Conservation (phyloP, 1,140 invertebrate species). For the Drosophila watanabei region DNA sequence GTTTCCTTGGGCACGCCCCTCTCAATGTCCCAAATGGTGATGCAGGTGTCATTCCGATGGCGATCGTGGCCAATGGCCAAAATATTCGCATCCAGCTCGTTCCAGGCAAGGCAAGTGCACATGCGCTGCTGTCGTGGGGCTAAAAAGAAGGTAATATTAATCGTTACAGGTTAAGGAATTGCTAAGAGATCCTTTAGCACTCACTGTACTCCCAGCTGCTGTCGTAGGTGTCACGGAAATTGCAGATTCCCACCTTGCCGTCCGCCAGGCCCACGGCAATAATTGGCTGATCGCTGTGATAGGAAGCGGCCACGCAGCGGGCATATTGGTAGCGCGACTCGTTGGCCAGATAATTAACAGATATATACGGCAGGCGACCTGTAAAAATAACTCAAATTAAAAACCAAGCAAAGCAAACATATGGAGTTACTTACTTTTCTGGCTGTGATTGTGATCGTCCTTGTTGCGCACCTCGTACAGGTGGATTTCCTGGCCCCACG, state of each 20-base stretch:
- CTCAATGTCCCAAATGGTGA: slow-evolving; percentile 92
- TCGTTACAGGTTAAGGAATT: not conserved
- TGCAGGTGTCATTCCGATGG: slow-evolving; percentile 92
- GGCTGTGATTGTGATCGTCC: slow-evolving; percentile 41
- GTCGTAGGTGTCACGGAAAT: slow-evolving; percentile 89
- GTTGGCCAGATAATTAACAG: slow-evolving; percentile 74
- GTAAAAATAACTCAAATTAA: not conserved
- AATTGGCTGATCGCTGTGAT: slow-evolving; percentile 88
- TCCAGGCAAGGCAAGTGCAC: slow-evolving; percentile 96
- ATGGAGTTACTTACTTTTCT: slow-evolving; percentile 41
- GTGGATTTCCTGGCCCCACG: slow-evolving; percentile 94
- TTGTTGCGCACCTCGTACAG: slow-evolving; percentile 91
- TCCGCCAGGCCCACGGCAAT: slow-evolving; percentile 94
- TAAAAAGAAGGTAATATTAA: slow-evolving; percentile 71
- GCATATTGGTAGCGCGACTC: slow-evolving; percentile 83
- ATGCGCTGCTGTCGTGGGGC: slow-evolving; percentile 92
- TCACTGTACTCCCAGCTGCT: slow-evolving; percentile 83
- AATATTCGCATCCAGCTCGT: slow-evolving; percentile 93
- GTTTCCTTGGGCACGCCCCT: slow-evolving; percentile 75
- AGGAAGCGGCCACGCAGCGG: slow-evolving; percentile 80
- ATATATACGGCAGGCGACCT: slow-evolving; percentile 74
- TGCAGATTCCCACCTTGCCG: slow-evolving; percentile 93
- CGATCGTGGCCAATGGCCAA: slow-evolving; percentile 95
- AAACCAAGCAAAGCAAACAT: slow-evolving; percentile 1
- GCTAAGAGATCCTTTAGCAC: not conserved